These are phyloP conservation scores for Tachuris rubrigastra DNA, from an alignment of 2,113 vertebrate species.

Conservation along the genomic window DNA sequence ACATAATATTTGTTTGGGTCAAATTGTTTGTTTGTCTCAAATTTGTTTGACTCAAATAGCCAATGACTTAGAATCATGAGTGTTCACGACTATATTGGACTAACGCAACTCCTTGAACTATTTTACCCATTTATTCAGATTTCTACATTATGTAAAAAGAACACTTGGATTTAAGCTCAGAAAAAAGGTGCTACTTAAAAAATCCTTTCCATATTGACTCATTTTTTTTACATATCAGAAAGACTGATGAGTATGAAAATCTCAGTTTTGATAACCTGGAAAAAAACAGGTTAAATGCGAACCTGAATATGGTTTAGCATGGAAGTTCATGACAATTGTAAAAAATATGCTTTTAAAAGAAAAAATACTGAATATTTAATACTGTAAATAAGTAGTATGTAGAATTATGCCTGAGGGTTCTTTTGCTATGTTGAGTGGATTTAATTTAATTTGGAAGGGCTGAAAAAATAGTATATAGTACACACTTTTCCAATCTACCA, in stretches of 20 bases:
- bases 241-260: slow-evolving; percentile 13
- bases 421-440: slow-evolving; percentile 45
- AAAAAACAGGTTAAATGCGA: slow-evolving; percentile 36
- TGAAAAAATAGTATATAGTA: slow-evolving; percentile 36
- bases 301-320: not conserved
- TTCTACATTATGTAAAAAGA: not conserved
- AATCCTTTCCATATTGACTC: not conserved
- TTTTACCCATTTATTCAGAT: not conserved
- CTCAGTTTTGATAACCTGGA: slow-evolving; percentile 17
- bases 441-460: slow-evolving; percentile 59
- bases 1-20: not conserved
- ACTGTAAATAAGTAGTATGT: slow-evolving; percentile 61
- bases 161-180: not conserved
- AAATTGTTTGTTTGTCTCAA: not conserved
- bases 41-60: not conserved
- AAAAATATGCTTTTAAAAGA: slow-evolving; percentile 66
- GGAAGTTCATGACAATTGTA: slow-evolving; percentile 42
- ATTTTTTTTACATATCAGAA: not conserved
- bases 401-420: slow-evolving; percentile 65
- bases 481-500: slow-evolving; percentile 22
- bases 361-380: slow-evolving; percentile 72
- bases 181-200: not conserved
- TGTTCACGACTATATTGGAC: not conserved
- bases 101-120: not conserved
- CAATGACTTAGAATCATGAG: not conserved